Evolutionary conservation across 2,888 invertebrate genomes (phyloP).

Genomic region (Hirtodrosophila cameraria): DNA sequence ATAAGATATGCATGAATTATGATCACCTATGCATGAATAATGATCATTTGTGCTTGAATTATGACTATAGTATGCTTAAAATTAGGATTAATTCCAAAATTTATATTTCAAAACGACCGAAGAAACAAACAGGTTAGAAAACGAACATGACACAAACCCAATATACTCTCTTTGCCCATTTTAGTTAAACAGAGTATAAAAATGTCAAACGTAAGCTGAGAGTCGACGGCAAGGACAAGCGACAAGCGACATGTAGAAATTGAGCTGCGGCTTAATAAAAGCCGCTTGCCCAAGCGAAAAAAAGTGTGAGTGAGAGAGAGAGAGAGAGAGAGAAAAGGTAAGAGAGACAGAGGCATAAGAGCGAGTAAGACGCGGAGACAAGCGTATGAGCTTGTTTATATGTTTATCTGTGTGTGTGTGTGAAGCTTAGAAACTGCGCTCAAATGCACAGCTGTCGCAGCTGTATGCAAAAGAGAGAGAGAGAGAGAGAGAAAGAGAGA

Average conservation of each 20-base stretch:
- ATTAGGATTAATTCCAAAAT: too few species aligned
- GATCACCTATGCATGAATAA: too few species aligned
- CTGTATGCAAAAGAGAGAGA: not conserved
- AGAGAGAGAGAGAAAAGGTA: not conserved
- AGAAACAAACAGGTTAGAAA: slow-evolving; percentile 7
- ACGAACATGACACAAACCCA: not conserved
- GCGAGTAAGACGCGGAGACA: slow-evolving; percentile 4
- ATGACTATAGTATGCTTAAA: too few species aligned
- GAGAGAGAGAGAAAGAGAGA: not conserved
- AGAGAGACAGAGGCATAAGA: not conserved
- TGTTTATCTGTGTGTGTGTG: slow-evolving; percentile 7
- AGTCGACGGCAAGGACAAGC: slow-evolving; percentile 49
- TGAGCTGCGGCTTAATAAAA: slow-evolving; percentile 64
- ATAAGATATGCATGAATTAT: too few species aligned
- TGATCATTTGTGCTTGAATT: too few species aligned
- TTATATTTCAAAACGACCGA: too few species aligned
- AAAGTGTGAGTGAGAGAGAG: not conserved
- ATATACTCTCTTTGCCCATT: too few species aligned
- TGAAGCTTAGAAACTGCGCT: slow-evolving; percentile 55
- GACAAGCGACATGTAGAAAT: slow-evolving; percentile 48
- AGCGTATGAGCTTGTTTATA: not conserved
- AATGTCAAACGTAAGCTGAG: slow-evolving; percentile 41
- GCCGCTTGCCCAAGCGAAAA: slow-evolving; percentile 27
- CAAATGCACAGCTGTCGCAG: slow-evolving; percentile 51
- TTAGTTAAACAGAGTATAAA: not conserved